Conservation (phyloP, 2,113 vertebrate species). For the Isurus oxyrinchus region DNA sequence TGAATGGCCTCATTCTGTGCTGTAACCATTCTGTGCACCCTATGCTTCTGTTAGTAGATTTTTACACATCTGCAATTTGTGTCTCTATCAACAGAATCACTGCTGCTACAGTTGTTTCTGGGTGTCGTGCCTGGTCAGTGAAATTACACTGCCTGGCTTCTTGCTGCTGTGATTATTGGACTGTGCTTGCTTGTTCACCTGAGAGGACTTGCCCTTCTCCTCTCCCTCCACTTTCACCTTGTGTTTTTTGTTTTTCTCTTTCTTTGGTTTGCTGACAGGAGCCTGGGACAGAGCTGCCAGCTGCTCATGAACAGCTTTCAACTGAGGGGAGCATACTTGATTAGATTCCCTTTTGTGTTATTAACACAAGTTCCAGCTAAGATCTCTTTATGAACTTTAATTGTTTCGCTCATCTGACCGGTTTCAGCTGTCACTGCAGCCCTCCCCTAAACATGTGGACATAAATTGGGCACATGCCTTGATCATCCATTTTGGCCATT, state of each 20-base stretch:
- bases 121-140: slow-evolving; percentile 48
- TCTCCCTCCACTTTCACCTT: slow-evolving; percentile 42
- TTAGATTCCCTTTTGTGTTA: neutral
- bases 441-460: neutral
- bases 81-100: no score
- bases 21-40: neutral
- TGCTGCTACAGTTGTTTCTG: no score
- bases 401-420: neutral
- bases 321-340: slow-evolving; percentile 50
- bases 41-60: neutral
- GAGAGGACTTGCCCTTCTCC: slow-evolving; percentile 65
- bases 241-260: slow-evolving; percentile 83
- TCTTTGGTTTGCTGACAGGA: slow-evolving; percentile 80
- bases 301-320: slow-evolving; percentile 81
- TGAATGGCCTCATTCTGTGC: no score
- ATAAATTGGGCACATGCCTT: no score
- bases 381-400: neutral
- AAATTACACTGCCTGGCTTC: slow-evolving; percentile 78
- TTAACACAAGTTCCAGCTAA: neutral
- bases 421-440: neutral
- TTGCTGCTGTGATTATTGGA: slow-evolving; percentile 74
- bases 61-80: neutral
- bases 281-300: slow-evolving; percentile 75
- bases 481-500: neutral
- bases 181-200: slow-evolving; percentile 67